Base-by-base conservation (phyloP, 2,797 vertebrate species). In the Poeciliopsis paucimaculata region DNA sequence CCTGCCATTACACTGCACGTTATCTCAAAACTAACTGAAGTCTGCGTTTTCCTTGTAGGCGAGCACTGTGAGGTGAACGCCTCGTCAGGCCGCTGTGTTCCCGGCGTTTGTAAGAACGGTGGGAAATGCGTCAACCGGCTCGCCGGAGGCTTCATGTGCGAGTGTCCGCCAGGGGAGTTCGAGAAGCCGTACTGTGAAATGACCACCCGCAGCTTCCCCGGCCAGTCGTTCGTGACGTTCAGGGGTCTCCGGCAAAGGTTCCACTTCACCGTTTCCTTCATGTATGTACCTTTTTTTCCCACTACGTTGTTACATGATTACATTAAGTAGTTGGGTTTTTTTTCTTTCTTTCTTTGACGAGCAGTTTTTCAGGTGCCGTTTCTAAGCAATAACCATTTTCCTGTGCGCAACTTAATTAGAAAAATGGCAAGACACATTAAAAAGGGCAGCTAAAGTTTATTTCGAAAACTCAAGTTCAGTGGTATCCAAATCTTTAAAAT, bases 121-220 rank as follows among this genome's bases (percentile, higher is more conserved):
- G 98, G 98, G 6, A 96, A 96, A 66, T 99, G 98, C 0, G 94
- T 99, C 77, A 97, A 99, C 93, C 95, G 97, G 73, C 96, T 98
- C 0, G 93, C 97, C 0, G 98, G 98, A 0, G 98, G 98, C 36
- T 99, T 99, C 93, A 96, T 94, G 90, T 99, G 98, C 23, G 94
- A 97, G 92, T 99, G 98, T 79, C 97, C 95, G 0, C 91, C 95
- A 0, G 97, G 96, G 0, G 97, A 96, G 88, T 99, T 94, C 0
- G 97, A 99, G 95, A 95, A 96, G 84, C 98, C 98, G 0, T 99
- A 97, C 95, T 99, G 98, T 0, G 97, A 99, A 95, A 97, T 99
- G 96, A 97, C 97, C 90, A 97, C 98, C 1, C 95, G 98, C 88
- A 99, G 96, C 94, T 99, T 99, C 92, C 98, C 98, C 0, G 97